Evolutionary conservation across 2,113 vertebrate genomes (phyloP), one percentile per base, ranked within the genome.

Genomic region (Anser brachyrhynchus): DNA sequence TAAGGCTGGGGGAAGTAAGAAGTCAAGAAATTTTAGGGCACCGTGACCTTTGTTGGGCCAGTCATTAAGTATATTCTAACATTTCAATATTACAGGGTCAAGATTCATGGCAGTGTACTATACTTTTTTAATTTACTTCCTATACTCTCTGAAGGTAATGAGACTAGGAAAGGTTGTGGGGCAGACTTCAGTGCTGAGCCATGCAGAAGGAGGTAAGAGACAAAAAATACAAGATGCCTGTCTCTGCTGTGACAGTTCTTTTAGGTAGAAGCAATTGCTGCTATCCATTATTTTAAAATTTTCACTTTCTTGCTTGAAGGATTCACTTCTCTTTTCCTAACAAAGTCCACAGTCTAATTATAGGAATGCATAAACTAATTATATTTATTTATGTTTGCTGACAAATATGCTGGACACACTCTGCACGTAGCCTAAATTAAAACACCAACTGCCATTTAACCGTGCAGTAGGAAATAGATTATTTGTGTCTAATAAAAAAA

Each of bases 391-490:
- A 49, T 49, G 46, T 73, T 46, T n/a, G 4, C n/a, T 78, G 52
- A 26, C 6, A 69, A 64, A 64, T 55, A 64, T 52, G 2, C 13
- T 75, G 31, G 28, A 35, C 57, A 67, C 0, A 0, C 3, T 74
- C 9, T 58, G 31, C 12, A 37, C 33, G 29, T 9, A 64, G 26
- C 11, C 84, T 43, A 92, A 97, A 96, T 90, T 85, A 91, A 95
- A 90, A 89, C 37, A 73, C 6, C 11, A 92, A 43, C 33, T 95
- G 49, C 10, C 41, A 17, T 39, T 78, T 69, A 75, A 88, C 58
- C 51, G 39, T 54, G 20, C 37, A 73, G 37, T 44, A 73, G 58
- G 21, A 67, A 76, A 87, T 33, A 26, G 12, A 58, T 84, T 6
- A 20, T 49, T 57, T 72, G 5, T 79, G 11, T 86, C 39, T 93